Conservation (phyloP, 2,113 vertebrate species). For the Amphilophus citrinellus region DNA sequence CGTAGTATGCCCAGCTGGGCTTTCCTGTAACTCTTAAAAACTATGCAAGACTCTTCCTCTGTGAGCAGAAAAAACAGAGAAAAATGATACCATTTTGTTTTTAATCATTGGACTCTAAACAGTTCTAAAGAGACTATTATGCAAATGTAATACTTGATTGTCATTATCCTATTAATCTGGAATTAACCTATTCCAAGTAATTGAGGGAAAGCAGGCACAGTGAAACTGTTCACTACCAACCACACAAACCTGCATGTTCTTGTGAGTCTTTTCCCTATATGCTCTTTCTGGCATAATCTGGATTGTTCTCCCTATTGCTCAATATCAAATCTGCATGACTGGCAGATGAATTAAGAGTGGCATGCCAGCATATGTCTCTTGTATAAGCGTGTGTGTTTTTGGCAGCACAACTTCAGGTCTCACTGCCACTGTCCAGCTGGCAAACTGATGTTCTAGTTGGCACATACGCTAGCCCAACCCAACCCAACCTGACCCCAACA, state of each 20-base stretch:
- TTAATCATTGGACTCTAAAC: not conserved
- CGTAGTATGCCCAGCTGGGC: too few relatives aligned
- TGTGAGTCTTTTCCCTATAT: slow-evolving; percentile 34
- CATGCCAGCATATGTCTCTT: slow-evolving; percentile 28
- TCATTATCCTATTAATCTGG: slow-evolving; percentile 51
- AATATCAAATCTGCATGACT: slow-evolving; percentile 59
- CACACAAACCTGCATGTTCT: slow-evolving; percentile 2
- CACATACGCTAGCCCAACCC: slow-evolving; percentile 3
- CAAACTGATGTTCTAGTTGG: slow-evolving; percentile 51
- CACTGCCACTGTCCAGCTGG: slow-evolving; percentile 55
- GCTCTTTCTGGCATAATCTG: slow-evolving; percentile 31
- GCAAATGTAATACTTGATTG: slow-evolving; percentile 16
- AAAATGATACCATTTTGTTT: not conserved
- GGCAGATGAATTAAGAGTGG: slow-evolving; percentile 30
- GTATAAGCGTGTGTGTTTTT: slow-evolving; percentile 11
- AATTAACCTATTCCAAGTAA: slow-evolving; percentile 57
- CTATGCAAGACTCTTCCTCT: not conserved
- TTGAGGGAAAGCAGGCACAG: slow-evolving; percentile 33
- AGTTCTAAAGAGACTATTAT: slow-evolving; percentile 26
- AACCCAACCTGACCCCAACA: not conserved
- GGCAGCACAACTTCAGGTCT: slow-evolving; percentile 50
- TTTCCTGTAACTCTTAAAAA: not conserved
- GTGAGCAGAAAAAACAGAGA: not conserved
- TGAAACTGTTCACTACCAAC: not conserved
- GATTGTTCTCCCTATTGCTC: slow-evolving; percentile 33